A percentile compares a stretch with the other conserved stretches of the same genome.
Conservation (phyloP, 2,888 invertebrate genomes). For the Caenorhabditis panamensis region DNA sequence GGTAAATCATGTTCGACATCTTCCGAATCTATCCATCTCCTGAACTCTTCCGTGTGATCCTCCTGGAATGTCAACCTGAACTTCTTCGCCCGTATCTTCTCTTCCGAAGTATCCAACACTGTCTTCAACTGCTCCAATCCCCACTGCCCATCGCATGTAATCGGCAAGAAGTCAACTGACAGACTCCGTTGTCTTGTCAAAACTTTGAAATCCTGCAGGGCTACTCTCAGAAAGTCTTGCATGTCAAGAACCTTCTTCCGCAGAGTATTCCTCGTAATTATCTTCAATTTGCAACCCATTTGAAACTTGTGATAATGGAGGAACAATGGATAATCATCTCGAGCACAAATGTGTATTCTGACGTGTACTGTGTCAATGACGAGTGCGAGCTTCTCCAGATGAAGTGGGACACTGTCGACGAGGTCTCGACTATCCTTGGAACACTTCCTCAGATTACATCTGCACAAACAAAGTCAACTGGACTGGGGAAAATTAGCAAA, state of each 20-base stretch:
- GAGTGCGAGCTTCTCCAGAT: neutral
- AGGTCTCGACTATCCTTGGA: neutral
- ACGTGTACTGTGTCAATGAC: conserved; percentile 5
- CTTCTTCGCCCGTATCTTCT: conserved; percentile 1
- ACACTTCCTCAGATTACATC: neutral
- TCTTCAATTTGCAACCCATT: conserved; percentile 7
- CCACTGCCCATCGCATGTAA: neutral
- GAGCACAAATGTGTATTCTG: neutral
- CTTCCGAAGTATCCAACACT: neutral
- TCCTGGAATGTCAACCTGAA: neutral
- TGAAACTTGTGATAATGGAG: conserved; percentile 2
- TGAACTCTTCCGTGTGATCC: conserved; percentile 10
- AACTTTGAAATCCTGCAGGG: conserved; percentile 4
- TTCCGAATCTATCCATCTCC: neutral
- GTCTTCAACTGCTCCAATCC: neutral
- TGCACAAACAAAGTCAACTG: neutral
- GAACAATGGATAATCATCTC: neutral
- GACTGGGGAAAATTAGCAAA: too few species aligned
- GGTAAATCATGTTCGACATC: neutral
- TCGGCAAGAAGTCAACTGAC: neutral
- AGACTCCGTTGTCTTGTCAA: neutral
- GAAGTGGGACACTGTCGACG: neutral
- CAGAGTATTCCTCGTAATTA: neutral
- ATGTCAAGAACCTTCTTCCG: neutral
- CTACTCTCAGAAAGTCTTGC: neutral